phyloP scores from a whole-genome alignment of 2,113 vertebrate species.

The Melanerpes aurifrons region DNA sequence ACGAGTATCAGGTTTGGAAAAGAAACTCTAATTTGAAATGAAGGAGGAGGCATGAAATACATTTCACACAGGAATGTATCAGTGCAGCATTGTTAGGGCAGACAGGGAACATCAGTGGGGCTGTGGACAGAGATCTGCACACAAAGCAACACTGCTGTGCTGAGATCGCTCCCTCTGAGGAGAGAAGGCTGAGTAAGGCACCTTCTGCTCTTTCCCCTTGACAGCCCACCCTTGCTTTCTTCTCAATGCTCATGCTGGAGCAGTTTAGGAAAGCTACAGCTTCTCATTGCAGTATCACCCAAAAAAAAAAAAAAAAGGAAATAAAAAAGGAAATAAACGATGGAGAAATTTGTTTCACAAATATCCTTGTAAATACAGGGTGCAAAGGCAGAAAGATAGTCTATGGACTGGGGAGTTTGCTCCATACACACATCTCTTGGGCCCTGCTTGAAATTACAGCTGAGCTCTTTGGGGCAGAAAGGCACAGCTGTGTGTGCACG shows the following conservation, averaged over 20 bases:
- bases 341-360: background rate
- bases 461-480: background rate
- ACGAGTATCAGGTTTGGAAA: constrained; percentile 5
- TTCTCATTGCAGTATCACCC: background rate
- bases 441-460: background rate
- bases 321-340: background rate
- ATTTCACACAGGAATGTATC: constrained; percentile 35
- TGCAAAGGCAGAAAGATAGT: background rate
- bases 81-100: background rate
- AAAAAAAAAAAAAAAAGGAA: too few relatives aligned
- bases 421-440: background rate
- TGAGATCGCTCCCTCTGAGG: background rate
- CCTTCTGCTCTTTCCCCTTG: background rate
- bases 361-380: background rate
- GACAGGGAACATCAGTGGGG: background rate
- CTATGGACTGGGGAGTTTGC: background rate
- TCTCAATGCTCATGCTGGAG: background rate
- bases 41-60: constrained; percentile 50
- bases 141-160: background rate
- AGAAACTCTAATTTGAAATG: constrained; percentile 54
- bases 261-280: background rate
- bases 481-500: background rate
- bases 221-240: background rate
- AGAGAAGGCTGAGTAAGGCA: background rate
- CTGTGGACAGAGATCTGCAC: background rate